Evolutionary conservation across 2,797 vertebrate genomes (phyloP).

Genomic region (Lophotriccus pileatus): DNA sequence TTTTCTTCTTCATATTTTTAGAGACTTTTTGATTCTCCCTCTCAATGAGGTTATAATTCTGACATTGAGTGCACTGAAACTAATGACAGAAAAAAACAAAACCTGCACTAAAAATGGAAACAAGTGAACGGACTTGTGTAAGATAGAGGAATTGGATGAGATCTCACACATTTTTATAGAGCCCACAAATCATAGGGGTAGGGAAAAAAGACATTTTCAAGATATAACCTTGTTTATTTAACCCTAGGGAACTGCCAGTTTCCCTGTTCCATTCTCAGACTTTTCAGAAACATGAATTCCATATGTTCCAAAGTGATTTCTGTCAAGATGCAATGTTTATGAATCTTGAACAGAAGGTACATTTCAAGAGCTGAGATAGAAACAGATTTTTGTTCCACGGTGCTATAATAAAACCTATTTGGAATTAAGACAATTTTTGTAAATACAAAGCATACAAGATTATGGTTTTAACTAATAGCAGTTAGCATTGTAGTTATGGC

Average conservation of each 20-base stretch:
- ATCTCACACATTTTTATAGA: background rate
- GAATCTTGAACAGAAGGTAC: background rate
- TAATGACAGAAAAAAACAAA: background rate
- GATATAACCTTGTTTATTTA: background rate
- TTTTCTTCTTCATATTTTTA: background rate
- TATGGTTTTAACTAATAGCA: background rate
- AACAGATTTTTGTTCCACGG: background rate
- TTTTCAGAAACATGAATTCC: background rate
- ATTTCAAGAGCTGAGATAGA: background rate
- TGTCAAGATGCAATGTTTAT: constrained; percentile 43
- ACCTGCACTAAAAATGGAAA: background rate
- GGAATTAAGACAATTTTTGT: background rate
- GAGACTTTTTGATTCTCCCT: background rate
- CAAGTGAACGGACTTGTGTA: background rate
- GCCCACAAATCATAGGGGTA: background rate
- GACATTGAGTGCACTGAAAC: background rate
- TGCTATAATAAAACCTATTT: background rate
- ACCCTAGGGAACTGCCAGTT: background rate
- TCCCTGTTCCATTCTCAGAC: background rate
- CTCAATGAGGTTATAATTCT: background rate
- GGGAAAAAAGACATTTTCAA: background rate
- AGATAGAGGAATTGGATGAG: background rate
- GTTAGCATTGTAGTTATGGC: background rate
- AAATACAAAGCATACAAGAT: background rate
- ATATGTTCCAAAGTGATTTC: background rate